These are phyloP conservation scores for Lontra canadensis DNA, from an alignment of 2,113 vertebrate genomes.

Conservation along the genomic window DNA sequence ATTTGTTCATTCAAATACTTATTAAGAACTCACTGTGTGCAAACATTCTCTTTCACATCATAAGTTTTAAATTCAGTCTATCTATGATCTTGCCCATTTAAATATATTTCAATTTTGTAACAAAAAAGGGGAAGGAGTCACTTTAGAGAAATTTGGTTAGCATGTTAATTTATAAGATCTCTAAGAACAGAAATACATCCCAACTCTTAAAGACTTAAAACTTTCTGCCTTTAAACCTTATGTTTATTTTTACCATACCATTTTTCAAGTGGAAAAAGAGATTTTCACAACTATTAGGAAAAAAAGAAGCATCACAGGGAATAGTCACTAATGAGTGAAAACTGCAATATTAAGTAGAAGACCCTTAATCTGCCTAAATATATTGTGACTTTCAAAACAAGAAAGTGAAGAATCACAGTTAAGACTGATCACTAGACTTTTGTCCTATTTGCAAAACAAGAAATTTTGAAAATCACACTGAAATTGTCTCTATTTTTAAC, in stretches of 20 bases:
- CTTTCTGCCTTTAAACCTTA: background rate
- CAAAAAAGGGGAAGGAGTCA: background rate
- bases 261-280: background rate
- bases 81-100: constrained; percentile 11
- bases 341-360: background rate
- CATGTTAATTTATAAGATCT: background rate
- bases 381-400: constrained; percentile 11
- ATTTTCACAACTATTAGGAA: constrained; percentile 22
- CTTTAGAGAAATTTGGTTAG: constrained; percentile 24
- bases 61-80: constrained; percentile 41
- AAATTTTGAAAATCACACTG: constrained; percentile 34
- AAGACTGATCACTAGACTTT: constrained; percentile 1
- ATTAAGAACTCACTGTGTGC: background rate
- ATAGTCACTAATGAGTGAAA: background rate
- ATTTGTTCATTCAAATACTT: constrained; percentile 48
- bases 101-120: constrained; percentile 20
- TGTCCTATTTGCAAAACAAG: background rate
- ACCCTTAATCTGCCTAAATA: background rate
- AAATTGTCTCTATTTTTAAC: constrained; percentile 12
- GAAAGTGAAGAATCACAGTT: background rate
- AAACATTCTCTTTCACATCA: constrained; percentile 5
- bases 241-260: background rate
- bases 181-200: background rate
- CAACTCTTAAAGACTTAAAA: constrained; percentile 11
- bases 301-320: background rate